Evolutionary conservation across 2,797 vertebrate species (phyloP), one percentile per base, ranked within the genome.

Genomic region (Spinibarbus caldwelli): DNA sequence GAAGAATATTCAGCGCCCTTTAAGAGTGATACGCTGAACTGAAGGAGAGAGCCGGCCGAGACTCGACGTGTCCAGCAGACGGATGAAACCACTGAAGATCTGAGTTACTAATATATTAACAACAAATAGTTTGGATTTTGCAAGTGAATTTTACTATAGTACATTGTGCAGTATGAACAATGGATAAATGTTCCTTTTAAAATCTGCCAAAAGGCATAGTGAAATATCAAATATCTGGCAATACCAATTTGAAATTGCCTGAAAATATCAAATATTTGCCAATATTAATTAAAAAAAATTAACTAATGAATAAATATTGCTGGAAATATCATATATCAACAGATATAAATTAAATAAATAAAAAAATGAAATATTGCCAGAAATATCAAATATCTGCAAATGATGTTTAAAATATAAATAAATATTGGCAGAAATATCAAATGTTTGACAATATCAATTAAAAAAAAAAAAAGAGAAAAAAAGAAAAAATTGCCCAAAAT

Each of bases 21-120:
- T 75, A 62, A 83, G 54, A 83, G 23, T 64, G 26, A 72, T 36
- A 82, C n/a, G 47, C 23, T 68, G 15, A 82, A 57, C 34, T 45
- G 57, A 75, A 49, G 43, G 23, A 62, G 49, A 59, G 62, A 67
- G 26, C n/a, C n/a, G n/a, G n/a, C n/a, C n/a, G n/a, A n/a, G 67
- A 71, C 31, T 15, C 15, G 23, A 70, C 9, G 36, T 21, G 62
- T 80, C 78, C 78, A 21, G 43, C 23, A 15, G 26, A n/a, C 8
- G n/a, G n/a, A n/a, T n/a, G n/a, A n/a, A n/a, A n/a, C n/a, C n/a
- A n/a, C n/a, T n/a, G n/a, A n/a, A n/a, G n/a, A n/a, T n/a, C n/a
- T n/a, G n/a, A n/a, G n/a, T n/a, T n/a, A n/a, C 8, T 21, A 54
- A 19, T 6, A 23, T 21, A 57, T 10, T 57, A 49, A 49, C 5